Percentiles rank a stretch among this genome's conserved stretches.
These are phyloP conservation scores for Vollenhovia emeryi DNA, from an alignment of 1,140 invertebrate genomes.

Conservation along the genomic window DNA sequence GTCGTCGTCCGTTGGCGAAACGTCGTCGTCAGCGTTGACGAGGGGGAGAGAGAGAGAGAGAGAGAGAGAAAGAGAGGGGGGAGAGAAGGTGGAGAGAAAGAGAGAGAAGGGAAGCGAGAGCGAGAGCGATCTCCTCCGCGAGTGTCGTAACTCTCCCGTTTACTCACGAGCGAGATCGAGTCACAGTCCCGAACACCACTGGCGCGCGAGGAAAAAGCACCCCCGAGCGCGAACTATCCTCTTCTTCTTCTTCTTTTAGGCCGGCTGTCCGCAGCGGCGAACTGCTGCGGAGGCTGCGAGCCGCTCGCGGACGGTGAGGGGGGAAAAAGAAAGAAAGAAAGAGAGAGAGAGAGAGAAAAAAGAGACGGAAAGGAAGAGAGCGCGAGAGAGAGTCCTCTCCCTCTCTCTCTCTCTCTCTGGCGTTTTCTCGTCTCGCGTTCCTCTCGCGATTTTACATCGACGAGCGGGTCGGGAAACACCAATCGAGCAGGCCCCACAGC, in stretches of 20 bases:
- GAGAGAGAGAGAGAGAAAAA: too few species aligned
- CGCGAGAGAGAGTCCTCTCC: constrained; percentile 20
- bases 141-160: neutral
- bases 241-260: constrained; percentile 31
- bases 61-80: constrained; percentile 25
- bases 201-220: neutral
- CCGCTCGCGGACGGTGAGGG: constrained; percentile 29
- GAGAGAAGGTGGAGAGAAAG: too few species aligned
- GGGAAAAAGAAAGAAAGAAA: too few species aligned
- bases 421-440: constrained; percentile 35
- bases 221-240: neutral
- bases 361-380: constrained; percentile 15
- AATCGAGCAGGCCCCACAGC: neutral
- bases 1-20: constrained; percentile 38
- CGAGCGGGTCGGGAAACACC: constrained; percentile 7
- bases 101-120: neutral
- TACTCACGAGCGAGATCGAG: constrained; percentile 14
- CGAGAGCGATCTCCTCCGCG: constrained; percentile 3
- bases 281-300: constrained; percentile 31
- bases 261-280: constrained; percentile 42
- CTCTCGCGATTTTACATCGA: constrained; percentile 39
- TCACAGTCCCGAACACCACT: constrained; percentile 19
- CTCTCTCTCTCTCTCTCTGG: neutral
- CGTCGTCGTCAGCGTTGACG: constrained; percentile 29
- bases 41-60: constrained; percentile 6